Evolutionary conservation across 2,888 invertebrate species (phyloP).

Genomic region (Caenorhabditis sinica): DNA sequence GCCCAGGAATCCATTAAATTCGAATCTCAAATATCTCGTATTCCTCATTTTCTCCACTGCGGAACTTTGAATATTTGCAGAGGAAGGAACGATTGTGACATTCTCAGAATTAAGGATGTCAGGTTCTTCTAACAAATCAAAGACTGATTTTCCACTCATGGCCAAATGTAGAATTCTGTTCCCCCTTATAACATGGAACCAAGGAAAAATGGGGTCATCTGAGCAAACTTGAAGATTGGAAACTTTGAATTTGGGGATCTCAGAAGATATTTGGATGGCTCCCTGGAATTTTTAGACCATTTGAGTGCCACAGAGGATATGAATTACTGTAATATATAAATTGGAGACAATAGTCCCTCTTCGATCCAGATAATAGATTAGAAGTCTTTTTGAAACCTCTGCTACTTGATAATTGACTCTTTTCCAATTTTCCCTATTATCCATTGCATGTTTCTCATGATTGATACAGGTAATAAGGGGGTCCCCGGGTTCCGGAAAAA

Average conservation of each 20-base stretch:
- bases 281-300: background rate
- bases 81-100: background rate
- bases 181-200: slow-evolving; percentile 4
- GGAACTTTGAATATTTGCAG: background rate
- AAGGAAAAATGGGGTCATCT: background rate
- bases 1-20: background rate
- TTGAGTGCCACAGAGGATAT: background rate
- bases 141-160: background rate
- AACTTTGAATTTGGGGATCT: background rate
- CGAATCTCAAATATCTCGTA: background rate
- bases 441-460: background rate
- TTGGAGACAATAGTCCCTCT: background rate
- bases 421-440: background rate
- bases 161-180: background rate
- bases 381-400: background rate
- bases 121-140: background rate
- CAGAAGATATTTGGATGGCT: background rate
- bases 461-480: background rate
- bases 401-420: slow-evolving; percentile 4
- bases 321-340: slow-evolving; percentile 1
- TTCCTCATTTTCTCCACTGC: background rate
- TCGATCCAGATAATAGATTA: slow-evolving; percentile 11
- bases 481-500: background rate
- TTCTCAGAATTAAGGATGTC: background rate
- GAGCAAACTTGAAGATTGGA: slow-evolving; percentile 2